Percentiles rank a stretch among this genome's conserved stretches.
Evolutionary conservation across 1,140 invertebrate species (phyloP).

Genomic region (Bombyx mori): DNA sequence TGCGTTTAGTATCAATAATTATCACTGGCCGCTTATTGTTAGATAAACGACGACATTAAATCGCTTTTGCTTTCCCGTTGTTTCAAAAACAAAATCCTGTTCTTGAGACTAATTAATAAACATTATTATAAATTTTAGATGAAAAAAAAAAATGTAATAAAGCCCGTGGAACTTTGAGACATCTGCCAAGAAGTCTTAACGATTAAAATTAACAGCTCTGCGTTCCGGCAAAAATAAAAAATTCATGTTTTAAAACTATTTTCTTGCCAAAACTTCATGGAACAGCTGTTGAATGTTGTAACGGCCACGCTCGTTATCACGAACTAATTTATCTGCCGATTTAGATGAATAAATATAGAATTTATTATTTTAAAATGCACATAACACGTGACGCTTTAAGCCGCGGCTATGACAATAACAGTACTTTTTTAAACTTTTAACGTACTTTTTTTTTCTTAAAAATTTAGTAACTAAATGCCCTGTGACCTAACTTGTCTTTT

Average conservation of each 20-base stretch:
- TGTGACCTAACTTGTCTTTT: no score
- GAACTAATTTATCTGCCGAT: conserved; percentile 20
- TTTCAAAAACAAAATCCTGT: not conserved
- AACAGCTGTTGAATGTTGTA: conserved; percentile 42
- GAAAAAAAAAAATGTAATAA: conserved; percentile 53
- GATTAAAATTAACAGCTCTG: conserved; percentile 59
- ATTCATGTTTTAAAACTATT: conserved; percentile 47
- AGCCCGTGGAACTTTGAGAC: conserved; percentile 51
- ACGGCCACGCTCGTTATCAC: conserved; percentile 14
- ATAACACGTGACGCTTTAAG: no score
- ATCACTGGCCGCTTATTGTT: not conserved
- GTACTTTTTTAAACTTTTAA: no score
- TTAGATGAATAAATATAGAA: conserved; percentile 1
- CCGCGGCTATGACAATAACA: no score
- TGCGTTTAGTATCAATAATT: not conserved
- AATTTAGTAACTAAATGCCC: no score
- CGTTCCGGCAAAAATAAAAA: conserved; percentile 47
- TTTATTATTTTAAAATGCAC: no score
- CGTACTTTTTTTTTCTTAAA: no score
- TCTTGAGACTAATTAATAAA: conserved; percentile 50
- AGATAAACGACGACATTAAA: not conserved
- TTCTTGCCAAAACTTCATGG: conserved; percentile 51
- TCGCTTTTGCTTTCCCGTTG: not conserved
- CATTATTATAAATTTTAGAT: conserved; percentile 26
- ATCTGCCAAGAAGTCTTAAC: conserved; percentile 60